Base-by-base conservation (phyloP, 2,888 invertebrate species). In the Lissonota sp. region DNA sequence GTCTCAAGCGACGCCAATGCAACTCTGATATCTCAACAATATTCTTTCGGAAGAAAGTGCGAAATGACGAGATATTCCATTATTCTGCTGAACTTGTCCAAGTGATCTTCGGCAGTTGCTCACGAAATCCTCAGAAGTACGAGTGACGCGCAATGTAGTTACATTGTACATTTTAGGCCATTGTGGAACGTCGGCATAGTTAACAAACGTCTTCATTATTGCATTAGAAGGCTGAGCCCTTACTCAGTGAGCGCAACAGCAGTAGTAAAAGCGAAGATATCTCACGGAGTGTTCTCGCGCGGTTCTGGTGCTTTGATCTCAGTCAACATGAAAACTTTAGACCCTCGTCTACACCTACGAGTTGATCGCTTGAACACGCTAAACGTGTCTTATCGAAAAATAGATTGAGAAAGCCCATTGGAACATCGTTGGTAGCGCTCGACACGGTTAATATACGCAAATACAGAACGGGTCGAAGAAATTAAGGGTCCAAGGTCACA, bases 241-340 rank as follows among this genome's bases (percentile, higher is more conserved):
- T 84, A 84, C 83, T 81, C 82, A 86, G 84, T 82, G 78, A 86
- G 87, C 83, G 66, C 70, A 60, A 71, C 39, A 69, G 67, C 55
- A 67, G 64, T 26, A 46, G 67, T 70, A 73, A 49, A 7, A 57
- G 64, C 67, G 37, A 49, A 74, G 69, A 70, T 77, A 79, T 73
- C 76, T 58, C 58, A 14, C 46, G 37, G 57, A 63, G 58, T 53
- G 69, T 69, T 58, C 49, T 49, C 71, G 79, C 72, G 71, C 79
- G 83, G 87, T 86, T 85, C 87, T 89, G 86, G 86, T 74, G 83
- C 90, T 91, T 91, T 92, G 91, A 92, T 92, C 91, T 91, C 85
- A 85, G 89, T 88, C 89, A 91, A 90, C 91, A 88, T 91, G 49
- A 84, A 87, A 92, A 91, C 85, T 91, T 90, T 91, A 87, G 92